Base-by-base conservation (phyloP, 2,797 vertebrate species). In the Scyliorhinus canicula region DNA sequence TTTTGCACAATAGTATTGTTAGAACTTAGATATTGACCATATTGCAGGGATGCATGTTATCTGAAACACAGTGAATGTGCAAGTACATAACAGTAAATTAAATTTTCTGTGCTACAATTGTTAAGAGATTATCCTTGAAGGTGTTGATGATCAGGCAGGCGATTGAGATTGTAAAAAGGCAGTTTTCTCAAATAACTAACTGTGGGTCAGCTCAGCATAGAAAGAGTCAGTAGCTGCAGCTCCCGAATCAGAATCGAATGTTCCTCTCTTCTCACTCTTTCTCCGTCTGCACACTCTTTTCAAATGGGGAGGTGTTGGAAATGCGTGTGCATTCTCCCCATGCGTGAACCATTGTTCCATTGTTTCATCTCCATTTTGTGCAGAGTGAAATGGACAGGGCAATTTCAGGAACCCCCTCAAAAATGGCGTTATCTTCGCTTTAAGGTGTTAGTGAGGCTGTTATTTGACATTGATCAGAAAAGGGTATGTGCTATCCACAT, bases 131-230 rank as follows among this genome's bases (percentile, higher is more conserved):
- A 69, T 50, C 65, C 65, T 14, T 71, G 65, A 50, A 52, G 65
- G 47, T n/a, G 26, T 93, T 71, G 24, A 31, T 35, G 93, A 52
- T 74, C n/a, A 94, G 67, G 16, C 67, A 9, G 14, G 14, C 55
- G 50, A 55, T 74, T 94, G 93, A 94, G 35, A 52, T 94, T 74
- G 91, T 19, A 67, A 47, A 93, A 71, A 52, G 67, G 28, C 31
- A 52, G 55, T 74, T 55, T 69, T 65, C 93, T 74, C 3, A 0
- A 35, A 55, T 74, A 74, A 74, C 50, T 74, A 74, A 74, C 50
- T 74, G 47, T 52, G 31, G n/a, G 67, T 50, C 50, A 71, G 7
- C 47, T 44, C 63, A 94, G 28, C 47, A 44, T n/a, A 93, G 60
- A 65, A 44, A 93, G 40, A 52, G 67, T 60, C 55, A 90, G 16